These are phyloP conservation scores for Falco naumanni DNA, from an alignment of 2,797 vertebrate genomes.

Conservation along the genomic window DNA sequence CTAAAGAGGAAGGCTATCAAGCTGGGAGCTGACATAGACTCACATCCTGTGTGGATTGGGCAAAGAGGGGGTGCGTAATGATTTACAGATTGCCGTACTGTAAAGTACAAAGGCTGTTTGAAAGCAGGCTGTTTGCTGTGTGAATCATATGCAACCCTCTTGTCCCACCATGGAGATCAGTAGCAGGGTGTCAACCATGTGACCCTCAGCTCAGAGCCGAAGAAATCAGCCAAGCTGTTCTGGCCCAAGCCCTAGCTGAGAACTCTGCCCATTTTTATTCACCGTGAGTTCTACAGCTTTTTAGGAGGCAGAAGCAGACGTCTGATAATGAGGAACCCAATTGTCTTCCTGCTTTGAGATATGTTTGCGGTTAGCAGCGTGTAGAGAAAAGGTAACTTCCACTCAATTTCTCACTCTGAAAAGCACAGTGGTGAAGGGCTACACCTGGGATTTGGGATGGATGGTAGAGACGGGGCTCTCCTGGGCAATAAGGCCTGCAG, in stretches of 20 bases:
- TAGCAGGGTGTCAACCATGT: neutral
- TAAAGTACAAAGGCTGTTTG: conserved; percentile 56
- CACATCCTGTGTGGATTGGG: conserved; percentile 55
- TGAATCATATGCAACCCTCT: conserved; percentile 7
- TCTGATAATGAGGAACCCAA: neutral
- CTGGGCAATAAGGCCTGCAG: neutral
- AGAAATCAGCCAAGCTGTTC: neutral
- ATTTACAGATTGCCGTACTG: conserved; percentile 19
- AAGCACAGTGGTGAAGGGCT: neutral
- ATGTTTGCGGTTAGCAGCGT: accelerated
- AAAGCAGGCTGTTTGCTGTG: conserved; percentile 6
- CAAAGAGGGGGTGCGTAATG: conserved; percentile 49
- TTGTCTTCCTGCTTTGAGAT: neutral
- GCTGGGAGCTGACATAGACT: conserved; percentile 55
- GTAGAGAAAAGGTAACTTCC: neutral
- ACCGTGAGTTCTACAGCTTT: neutral
- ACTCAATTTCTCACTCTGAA: accelerated
- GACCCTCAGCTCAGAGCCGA: neutral
- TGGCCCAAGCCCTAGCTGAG: neutral
- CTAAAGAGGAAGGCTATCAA: conserved; percentile 39
- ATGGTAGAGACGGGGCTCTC: neutral
- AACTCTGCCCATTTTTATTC: neutral
- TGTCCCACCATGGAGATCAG: neutral
- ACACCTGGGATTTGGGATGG: neutral
- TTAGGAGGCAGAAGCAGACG: neutral